Evolutionary conservation across 2,888 invertebrate genomes (phyloP), one percentile per base, ranked within the genome.

Genomic region (Drosophila histrio): DNA sequence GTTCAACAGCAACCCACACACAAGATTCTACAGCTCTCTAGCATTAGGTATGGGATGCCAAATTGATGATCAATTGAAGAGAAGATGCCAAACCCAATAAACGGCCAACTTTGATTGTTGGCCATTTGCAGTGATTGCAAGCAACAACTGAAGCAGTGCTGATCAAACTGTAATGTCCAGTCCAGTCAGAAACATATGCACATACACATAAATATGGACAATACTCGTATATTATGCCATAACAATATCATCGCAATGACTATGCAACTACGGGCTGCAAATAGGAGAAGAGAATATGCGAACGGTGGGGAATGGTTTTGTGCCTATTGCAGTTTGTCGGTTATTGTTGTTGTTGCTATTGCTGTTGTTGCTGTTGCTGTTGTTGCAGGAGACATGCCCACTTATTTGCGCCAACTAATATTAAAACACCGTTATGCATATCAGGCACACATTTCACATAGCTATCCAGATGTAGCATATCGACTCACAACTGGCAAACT

Each of bases 391-490:
- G 72, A 86, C 76, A 71, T 75, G 86, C 79, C 79, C 88, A 79
- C 83, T 65, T 71, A 79, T 86, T 79, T 72, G 80, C 68, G 77
- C 66, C 88, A 83, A 68, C 88, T 79, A 77, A 88, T 88, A 82
- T 88, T 86, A 88, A 82, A 88, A 79, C 87, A 77, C 88, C 82
- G 82, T 83, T 83, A 88, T 83, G 88, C 81, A 83, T 83, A 88
- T 88, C 88, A 86, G 79, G 49, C 57, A 49, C 67, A 80, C 73
- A 83, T 63, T 83, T 79, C 84, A 68, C 65, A 65, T 60, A 65
- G 70, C 50, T 50, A 63, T 44, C 58, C 46, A 58, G 53, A 59
- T 57, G 57, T 21, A 39, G 39, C 44, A 57, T 72, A 72, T 72
- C 58, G 72, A 41, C 58, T 46, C 30, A 21, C 39, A 65, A 46